Evolutionary conservation across 1,140 invertebrate genomes (phyloP), one percentile per base, ranked within the genome.

Genomic region (Adelges cooleyi): DNA sequence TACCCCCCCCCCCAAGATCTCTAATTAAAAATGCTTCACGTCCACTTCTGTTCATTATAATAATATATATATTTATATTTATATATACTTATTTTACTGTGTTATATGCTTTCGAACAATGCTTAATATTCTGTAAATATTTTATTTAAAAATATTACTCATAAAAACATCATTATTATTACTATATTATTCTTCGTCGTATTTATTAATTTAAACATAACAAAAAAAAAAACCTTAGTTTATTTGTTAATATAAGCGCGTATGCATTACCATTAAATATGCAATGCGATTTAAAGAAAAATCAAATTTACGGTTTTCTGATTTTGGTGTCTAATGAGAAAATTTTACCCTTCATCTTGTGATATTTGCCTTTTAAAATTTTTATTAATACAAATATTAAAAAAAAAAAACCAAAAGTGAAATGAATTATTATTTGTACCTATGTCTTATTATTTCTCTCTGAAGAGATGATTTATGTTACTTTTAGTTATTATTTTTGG

Each of bases 31-130:
- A 56, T 33, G 53, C 23, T 44, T 59, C 23, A 9, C n/a, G 23
- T 44, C 40, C 13, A n/a, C 18, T 13, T 11, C 11, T 42, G 40
- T 42, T 11, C 25, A 2, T n/a, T n/a, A n/a, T 11, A 33, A 33
- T 33, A 33, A 33, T 33, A 33, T 33, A 33, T 33, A 33, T 33
- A n/a, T n/a, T n/a, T n/a, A n/a, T n/a, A n/a, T n/a, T n/a, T n/a
- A n/a, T n/a, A 15, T 54, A 54, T 54, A 59, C 54, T 59, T 56
- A 59, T 59, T 59, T 33, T 33, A 33, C 11, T 33, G 11, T 33
- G 29, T 33, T 33, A n/a, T n/a, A 33, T 59, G 40, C 40, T 59
- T 17, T 59, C 54, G 54, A 59, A 59, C 54, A 59, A 59, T n/a
- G n/a, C 25, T 33, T 33, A 33, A n/a, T n/a, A n/a, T 40, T 15